phyloP scores from a whole-genome alignment of 1,140 invertebrate species.

The Solenopsis invicta region DNA sequence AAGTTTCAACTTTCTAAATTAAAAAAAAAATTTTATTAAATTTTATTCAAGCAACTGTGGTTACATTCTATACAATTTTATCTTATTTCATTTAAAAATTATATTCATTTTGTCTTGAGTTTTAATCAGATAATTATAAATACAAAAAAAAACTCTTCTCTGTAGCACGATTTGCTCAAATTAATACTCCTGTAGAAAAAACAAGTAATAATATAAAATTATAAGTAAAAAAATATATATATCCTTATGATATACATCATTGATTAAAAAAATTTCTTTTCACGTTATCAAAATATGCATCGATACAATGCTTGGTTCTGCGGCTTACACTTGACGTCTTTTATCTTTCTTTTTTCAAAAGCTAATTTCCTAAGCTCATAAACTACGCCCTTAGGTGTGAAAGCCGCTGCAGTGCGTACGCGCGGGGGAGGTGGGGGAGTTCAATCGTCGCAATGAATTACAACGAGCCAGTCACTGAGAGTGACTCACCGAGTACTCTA shows the following conservation, averaged over 20 bases:
- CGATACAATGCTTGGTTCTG: neutral
- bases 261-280: neutral
- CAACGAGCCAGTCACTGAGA: constrained; percentile 77
- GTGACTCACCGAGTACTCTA: constrained; percentile 70
- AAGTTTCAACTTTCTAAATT: constrained; percentile 2
- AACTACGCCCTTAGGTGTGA: constrained; percentile 58
- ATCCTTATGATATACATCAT: neutral
- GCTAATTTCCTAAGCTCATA: neutral
- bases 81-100: neutral
- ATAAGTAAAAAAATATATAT: neutral
- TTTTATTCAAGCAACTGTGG: neutral
- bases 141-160: neutral
- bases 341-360: neutral
- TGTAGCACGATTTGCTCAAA: neutral
- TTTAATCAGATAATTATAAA: neutral
- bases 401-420: constrained; percentile 60
- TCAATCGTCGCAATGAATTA: constrained; percentile 80
- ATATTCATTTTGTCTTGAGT: neutral
- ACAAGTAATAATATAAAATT: neutral
- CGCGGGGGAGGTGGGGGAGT: constrained; percentile 23
- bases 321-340: neutral
- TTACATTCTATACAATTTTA: neutral
- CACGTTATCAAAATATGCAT: neutral
- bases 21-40: neutral
- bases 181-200: neutral